Evolutionary conservation across 2,797 vertebrate genomes (phyloP).

Genomic region (Rhinogobio ventralis): DNA sequence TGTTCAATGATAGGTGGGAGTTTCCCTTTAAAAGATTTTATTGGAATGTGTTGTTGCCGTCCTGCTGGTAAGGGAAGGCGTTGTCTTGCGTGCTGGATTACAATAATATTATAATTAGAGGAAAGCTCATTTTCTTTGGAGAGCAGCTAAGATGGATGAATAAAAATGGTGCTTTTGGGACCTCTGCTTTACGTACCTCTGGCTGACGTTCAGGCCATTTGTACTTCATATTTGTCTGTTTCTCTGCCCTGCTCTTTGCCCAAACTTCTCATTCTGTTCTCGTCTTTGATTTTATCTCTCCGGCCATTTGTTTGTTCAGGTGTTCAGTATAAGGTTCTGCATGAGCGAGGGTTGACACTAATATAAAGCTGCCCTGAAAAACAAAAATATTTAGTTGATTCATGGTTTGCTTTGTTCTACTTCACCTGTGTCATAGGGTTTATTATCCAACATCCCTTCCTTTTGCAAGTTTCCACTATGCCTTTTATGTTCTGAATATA

Average conservation of each 20-base stretch:
- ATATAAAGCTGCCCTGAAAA: slow-evolving; percentile 62
- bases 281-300: slow-evolving; percentile 17
- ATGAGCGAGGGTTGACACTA: slow-evolving; percentile 59
- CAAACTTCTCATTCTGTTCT: slow-evolving; percentile 35
- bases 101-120: slow-evolving; percentile 53
- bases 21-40: slow-evolving; percentile 47
- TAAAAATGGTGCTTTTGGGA: slow-evolving; percentile 26
- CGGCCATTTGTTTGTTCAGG: slow-evolving; percentile 66
- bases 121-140: slow-evolving; percentile 47
- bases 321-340: slow-evolving; percentile 64
- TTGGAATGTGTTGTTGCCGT: slow-evolving; percentile 53
- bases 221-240: slow-evolving; percentile 27
- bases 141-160: slow-evolving; percentile 22
- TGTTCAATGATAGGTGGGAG: slow-evolving; percentile 27
- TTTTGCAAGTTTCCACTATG: background rate
- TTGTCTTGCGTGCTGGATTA: slow-evolving; percentile 42
- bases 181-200: slow-evolving; percentile 30
- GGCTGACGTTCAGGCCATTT: slow-evolving; percentile 10
- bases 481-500: background rate
- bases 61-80: slow-evolving; percentile 44
- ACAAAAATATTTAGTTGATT: slow-evolving; percentile 64
- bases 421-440: slow-evolving; percentile 21
- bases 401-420: slow-evolving; percentile 44
- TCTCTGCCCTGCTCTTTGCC: background rate
- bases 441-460: background rate